Conservation (phyloP, 1,140 invertebrate species). For the Drosophila funebris region DNA sequence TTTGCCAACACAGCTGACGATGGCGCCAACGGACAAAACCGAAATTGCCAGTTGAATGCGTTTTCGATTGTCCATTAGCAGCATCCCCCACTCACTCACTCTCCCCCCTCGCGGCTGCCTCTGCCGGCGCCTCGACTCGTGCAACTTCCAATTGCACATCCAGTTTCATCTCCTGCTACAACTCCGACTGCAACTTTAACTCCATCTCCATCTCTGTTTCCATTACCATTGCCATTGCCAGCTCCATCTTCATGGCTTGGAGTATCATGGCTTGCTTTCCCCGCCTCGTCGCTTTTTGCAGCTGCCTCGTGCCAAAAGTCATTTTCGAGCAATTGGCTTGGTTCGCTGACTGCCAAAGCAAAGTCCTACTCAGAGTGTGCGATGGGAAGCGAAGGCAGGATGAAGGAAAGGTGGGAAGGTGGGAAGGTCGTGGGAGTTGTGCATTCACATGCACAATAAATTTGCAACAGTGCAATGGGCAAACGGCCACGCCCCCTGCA, state of each 20-base stretch:
- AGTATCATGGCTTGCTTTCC: conserved; percentile 29
- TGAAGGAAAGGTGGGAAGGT: neutral
- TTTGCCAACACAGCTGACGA: conserved; percentile 52
- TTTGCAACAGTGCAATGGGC: conserved; percentile 65
- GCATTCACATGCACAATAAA: conserved; percentile 65
- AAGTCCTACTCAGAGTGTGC: neutral
- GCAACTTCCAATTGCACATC: neutral
- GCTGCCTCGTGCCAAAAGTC: conserved; percentile 71
- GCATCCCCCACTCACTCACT: conserved; percentile 13
- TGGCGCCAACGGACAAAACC: conserved; percentile 56
- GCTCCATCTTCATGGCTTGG: conserved; percentile 13
- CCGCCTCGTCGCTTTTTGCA: conserved; percentile 27
- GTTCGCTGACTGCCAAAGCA: conserved; percentile 52
- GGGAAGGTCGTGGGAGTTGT: neutral
- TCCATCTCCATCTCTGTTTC: neutral
- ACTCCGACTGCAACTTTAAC: neutral
- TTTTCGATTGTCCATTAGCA: conserved; percentile 82
- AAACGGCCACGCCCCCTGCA: conserved; percentile 43
- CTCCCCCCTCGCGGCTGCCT: neutral
- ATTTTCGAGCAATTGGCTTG: conserved; percentile 79
- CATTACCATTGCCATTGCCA: neutral
- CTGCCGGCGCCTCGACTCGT: no score
- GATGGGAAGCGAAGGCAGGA: neutral
- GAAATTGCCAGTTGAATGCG: conserved; percentile 79
- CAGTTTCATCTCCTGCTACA: neutral